These are phyloP conservation scores for Eurytoma californica DNA, from an alignment of 2,888 invertebrate species.

Conservation along the genomic window DNA sequence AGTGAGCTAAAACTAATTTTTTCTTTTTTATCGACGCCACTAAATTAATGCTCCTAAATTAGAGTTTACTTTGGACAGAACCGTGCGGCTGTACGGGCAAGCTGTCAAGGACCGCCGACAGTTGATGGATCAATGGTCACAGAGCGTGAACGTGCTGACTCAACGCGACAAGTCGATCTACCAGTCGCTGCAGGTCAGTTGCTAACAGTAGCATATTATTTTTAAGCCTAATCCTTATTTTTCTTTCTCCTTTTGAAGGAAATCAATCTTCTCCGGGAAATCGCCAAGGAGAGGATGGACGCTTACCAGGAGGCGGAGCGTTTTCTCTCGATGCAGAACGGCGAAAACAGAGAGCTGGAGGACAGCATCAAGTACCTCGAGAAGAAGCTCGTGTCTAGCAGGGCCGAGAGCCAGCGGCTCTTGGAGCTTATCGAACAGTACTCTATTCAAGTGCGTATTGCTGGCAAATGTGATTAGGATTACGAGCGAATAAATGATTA, in stretches of 20 bases:
- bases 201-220: background rate
- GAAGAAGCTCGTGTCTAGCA: constrained; percentile 71
- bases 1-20: no score
- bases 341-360: constrained; percentile 77
- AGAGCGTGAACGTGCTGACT: constrained; percentile 82
- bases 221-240: no score
- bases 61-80: constrained; percentile 78
- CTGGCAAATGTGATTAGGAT: no score
- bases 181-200: constrained; percentile 57
- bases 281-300: constrained; percentile 76
- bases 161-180: constrained; percentile 83
- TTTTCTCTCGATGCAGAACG: constrained; percentile 79
- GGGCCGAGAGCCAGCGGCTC: constrained; percentile 71
- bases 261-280: constrained; percentile 76
- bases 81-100: constrained; percentile 76
- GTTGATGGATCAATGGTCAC: constrained; percentile 84
- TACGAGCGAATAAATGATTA: no score
- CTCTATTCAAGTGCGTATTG: constrained; percentile 74
- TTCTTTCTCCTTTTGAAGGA: constrained; percentile 73
- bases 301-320: constrained; percentile 78
- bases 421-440: constrained; percentile 70
- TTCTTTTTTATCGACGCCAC: no score
- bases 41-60: constrained; percentile 60
- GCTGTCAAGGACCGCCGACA: constrained; percentile 82
- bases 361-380: constrained; percentile 73